phyloP scores from a whole-genome alignment of 2,113 vertebrate genomes.

The Furnarius figulus region DNA sequence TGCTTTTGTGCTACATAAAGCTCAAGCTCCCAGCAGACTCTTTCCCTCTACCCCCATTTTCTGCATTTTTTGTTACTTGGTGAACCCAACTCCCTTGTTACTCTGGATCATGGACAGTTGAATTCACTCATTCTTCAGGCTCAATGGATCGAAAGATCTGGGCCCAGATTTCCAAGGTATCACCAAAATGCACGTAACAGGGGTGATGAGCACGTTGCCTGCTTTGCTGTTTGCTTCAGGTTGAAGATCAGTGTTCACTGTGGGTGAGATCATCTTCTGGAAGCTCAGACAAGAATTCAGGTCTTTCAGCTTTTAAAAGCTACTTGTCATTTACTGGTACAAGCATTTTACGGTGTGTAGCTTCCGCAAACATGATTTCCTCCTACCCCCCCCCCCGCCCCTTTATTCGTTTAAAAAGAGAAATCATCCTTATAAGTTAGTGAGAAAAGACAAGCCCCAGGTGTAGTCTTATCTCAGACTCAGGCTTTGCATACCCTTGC shows the following conservation, averaged over 20 bases:
- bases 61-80: background rate
- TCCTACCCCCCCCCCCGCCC: fast-evolving
- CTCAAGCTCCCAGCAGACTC: background rate
- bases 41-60: background rate
- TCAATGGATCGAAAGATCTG: background rate
- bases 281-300: background rate
- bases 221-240: background rate
- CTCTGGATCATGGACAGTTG: background rate
- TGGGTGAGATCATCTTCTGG: background rate
- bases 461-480: background rate
- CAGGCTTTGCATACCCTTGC: background rate
- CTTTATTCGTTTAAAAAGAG: background rate
- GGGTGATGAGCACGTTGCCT: background rate
- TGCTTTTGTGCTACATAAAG: constrained; percentile 14
- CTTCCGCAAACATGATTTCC: background rate
- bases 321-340: background rate
- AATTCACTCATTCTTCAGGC: background rate
- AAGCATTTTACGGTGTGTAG: background rate
- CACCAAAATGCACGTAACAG: fast-evolving
- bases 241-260: background rate
- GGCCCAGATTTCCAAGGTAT: fast-evolving
- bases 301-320: background rate
- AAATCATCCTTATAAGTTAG: background rate
- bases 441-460: background rate
- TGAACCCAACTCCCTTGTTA: background rate